phyloP scores from a whole-genome alignment of 2,888 invertebrate genomes.

The Andricus curvator region DNA sequence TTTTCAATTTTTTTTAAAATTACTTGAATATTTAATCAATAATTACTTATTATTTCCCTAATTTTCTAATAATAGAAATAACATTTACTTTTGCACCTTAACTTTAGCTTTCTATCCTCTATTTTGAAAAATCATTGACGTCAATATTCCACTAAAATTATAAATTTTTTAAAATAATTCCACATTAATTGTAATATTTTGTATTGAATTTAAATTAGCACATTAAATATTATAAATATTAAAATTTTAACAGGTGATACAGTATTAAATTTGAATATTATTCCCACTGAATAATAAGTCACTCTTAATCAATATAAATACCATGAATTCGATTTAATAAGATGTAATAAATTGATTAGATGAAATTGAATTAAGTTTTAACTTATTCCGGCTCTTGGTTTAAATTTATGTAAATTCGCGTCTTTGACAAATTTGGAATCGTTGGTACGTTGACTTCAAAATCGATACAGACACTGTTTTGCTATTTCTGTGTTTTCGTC shows the following conservation, averaged over 20 bases:
- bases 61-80: no score
- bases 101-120: background rate
- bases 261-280: background rate
- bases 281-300: background rate
- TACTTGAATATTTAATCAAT: no score
- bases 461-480: no score
- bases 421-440: background rate
- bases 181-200: background rate
- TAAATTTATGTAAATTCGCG: background rate
- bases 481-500: no score
- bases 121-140: no score
- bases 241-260: no score
- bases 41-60: no score
- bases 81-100: background rate
- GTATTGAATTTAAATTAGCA: no score
- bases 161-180: background rate
- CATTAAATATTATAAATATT: no score
- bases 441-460: background rate
- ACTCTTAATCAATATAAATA: background rate
- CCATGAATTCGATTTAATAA: background rate
- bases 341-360: background rate
- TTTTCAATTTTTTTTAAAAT: no score
- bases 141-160: background rate
- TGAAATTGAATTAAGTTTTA: background rate
- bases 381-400: background rate